A percentile compares a stretch with the other conserved stretches of the same genome.
Conservation (phyloP, 2,797 vertebrate genomes). For the Amblyopsis hoosieri region DNA sequence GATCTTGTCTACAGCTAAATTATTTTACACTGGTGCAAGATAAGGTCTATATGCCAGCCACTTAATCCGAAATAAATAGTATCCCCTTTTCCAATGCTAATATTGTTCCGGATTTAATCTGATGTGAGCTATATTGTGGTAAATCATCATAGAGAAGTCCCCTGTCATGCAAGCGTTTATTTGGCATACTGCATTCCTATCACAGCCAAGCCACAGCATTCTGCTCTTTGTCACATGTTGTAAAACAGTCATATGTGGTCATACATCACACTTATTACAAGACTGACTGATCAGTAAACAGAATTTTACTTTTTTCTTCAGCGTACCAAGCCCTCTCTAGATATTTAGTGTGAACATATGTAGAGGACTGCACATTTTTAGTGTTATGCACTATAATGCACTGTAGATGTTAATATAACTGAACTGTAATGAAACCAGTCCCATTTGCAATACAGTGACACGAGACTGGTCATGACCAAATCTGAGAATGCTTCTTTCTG, state of each 20-base stretch:
- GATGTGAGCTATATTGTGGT: conserved; percentile 58
- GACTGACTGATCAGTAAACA: neutral
- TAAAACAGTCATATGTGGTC: neutral
- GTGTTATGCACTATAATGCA: no score
- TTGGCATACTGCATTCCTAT: conserved; percentile 32
- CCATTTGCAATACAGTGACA: no score
- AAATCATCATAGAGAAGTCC: conserved; percentile 62
- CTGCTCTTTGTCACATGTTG: conserved; percentile 38
- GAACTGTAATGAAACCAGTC: no score
- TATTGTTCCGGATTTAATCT: conserved; percentile 72
- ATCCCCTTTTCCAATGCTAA: conserved; percentile 75
- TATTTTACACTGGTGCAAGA: conserved; percentile 54
- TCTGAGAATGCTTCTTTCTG: neutral
- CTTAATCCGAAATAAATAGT: conserved; percentile 77
- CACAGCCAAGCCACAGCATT: conserved; percentile 32
- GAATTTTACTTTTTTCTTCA: neutral
- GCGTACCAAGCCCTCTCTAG: no score
- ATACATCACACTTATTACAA: neutral
- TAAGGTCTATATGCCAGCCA: conserved; percentile 55
- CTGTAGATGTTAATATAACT: no score
- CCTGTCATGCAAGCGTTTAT: conserved; percentile 43
- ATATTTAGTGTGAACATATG: neutral
- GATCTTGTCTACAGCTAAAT: conserved; percentile 38
- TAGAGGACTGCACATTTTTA: no score
- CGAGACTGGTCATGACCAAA: neutral